phyloP scores from a whole-genome alignment of 2,797 vertebrate species.

The Sparus aurata region DNA sequence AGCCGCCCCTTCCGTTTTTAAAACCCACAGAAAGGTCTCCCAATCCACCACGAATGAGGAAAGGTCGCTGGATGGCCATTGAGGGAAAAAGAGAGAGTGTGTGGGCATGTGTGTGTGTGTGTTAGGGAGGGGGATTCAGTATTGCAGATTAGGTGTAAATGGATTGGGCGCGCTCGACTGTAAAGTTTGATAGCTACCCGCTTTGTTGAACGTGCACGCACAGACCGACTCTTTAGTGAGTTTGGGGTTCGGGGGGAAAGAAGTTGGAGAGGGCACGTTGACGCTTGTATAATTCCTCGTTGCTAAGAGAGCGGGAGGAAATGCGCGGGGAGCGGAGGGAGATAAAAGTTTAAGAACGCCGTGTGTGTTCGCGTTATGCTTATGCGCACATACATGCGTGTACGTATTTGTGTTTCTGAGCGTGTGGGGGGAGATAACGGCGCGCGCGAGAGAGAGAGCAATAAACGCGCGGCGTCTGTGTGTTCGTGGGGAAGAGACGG shows the following conservation, averaged over 20 bases:
- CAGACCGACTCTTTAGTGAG: constrained; percentile 53
- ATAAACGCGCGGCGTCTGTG: constrained; percentile 48
- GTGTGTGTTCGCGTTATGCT: constrained; percentile 30
- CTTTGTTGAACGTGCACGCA: constrained; percentile 60
- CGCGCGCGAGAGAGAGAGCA: constrained; percentile 64
- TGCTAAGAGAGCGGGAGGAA: constrained; percentile 52
- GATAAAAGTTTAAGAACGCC: constrained; percentile 60
- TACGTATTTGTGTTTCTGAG: constrained; percentile 56
- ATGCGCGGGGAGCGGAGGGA: constrained; percentile 34
- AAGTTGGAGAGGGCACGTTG: constrained; percentile 58
- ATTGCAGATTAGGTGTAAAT: constrained; percentile 78
- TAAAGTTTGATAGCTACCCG: constrained; percentile 72
- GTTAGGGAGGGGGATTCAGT: constrained; percentile 32
- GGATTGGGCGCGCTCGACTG: constrained; percentile 72
- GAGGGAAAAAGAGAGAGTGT: constrained; percentile 49
- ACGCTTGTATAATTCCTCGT: constrained; percentile 66
- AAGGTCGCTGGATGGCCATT: constrained; percentile 77
- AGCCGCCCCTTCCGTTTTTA: constrained; percentile 47
- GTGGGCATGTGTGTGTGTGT: constrained; percentile 15
- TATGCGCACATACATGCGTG: constrained; percentile 27
- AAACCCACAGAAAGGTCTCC: constrained; percentile 72
- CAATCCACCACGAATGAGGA: constrained; percentile 69
- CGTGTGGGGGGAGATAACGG: constrained; percentile 66
- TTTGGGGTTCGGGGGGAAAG: constrained; percentile 48
- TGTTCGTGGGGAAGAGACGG: constrained; percentile 39